Evolutionary conservation across 2,888 invertebrate species (phyloP), one percentile per base, ranked within the genome.

Genomic region (Diarsia rubi): DNA sequence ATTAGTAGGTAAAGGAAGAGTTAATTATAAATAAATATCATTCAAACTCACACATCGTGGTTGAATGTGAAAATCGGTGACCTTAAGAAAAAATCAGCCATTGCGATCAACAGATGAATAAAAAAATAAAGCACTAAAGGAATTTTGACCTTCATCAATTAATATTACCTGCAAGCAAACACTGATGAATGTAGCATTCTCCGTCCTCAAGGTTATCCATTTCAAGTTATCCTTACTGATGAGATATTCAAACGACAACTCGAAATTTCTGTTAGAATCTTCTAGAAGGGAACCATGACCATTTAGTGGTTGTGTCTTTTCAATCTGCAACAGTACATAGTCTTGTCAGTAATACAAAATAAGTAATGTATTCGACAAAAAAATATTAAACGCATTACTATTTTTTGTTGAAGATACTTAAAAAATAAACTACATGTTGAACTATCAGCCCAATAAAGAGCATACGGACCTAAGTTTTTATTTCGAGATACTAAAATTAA

Each of bases 181-280:
- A 47, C 99, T 99, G 97, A 99, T 99, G 81, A 99, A 97, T 92
- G 99, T 99, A 1, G 99, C 99, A 95, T 99, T 98, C 84, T 98
- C 98, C 86, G 99, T 99, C 72, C 97, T 97, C 86, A 99, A 97
- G 37, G 99, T 99, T 82, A 99, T 98, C 99, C 99, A 99, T 91
- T 99, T 98, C 78, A 99, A 97, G 83, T 98, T 98, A 92, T 99
- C 99, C 95, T 98, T 98, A 45, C 98, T 98, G 96, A 99, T 97
- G 76, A 99, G 97, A 97, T 99, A 99, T 94, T 99, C 99, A 94
- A 99, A 99, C 0, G 99, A 98, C 72, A 99, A 95, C 94, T 99
- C 99, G 85, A 98, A 96, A 91, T 97, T 97, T 84, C 97, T 96
- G 80, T 90, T 95, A 19, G 94, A 81, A 57, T 96, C 96, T 52